Evolutionary conservation across 2,113 vertebrate genomes (phyloP).

Genomic region (Antigone vipio): DNA sequence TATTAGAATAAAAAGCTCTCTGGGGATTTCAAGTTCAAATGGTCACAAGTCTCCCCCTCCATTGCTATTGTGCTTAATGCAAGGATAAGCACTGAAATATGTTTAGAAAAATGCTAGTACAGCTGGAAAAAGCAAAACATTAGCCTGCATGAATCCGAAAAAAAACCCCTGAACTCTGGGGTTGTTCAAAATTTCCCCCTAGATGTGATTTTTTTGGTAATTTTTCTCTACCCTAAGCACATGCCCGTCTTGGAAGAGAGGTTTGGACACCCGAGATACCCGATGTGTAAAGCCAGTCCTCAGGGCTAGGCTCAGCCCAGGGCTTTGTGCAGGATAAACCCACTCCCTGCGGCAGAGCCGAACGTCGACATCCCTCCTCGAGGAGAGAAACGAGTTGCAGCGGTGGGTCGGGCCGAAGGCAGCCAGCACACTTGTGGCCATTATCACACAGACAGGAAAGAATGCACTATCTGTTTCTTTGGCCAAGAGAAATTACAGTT

Average conservation of each 20-base stretch:
- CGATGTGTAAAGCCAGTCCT: neutral
- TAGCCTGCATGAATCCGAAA: neutral
- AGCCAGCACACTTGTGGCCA: conserved; percentile 50
- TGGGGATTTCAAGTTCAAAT: conserved; percentile 85
- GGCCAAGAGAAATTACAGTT: conserved; percentile 72
- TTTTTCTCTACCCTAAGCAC: neutral
- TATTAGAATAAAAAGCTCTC: conserved; percentile 91
- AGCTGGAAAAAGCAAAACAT: neutral
- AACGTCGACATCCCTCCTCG: neutral
- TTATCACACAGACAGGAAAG: conserved; percentile 66
- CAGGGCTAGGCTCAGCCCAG: neutral
- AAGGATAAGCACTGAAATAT: conserved; percentile 20
- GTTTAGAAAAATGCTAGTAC: neutral
- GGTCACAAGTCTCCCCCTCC: conserved; percentile 62
- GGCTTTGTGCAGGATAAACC: neutral
- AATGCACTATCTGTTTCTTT: conserved; percentile 40
- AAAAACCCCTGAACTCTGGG: neutral
- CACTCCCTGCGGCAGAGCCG: neutral
- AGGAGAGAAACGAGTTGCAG: neutral
- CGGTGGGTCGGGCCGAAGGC: conserved; percentile 5
- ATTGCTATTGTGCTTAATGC: conserved; percentile 1
- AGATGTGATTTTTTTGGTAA: neutral
- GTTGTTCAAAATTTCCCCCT: neutral
- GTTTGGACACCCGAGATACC: accelerated
- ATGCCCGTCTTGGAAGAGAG: neutral